Conservation (phyloP, 1,140 invertebrate genomes). For the Pectinophora gossypiella region DNA sequence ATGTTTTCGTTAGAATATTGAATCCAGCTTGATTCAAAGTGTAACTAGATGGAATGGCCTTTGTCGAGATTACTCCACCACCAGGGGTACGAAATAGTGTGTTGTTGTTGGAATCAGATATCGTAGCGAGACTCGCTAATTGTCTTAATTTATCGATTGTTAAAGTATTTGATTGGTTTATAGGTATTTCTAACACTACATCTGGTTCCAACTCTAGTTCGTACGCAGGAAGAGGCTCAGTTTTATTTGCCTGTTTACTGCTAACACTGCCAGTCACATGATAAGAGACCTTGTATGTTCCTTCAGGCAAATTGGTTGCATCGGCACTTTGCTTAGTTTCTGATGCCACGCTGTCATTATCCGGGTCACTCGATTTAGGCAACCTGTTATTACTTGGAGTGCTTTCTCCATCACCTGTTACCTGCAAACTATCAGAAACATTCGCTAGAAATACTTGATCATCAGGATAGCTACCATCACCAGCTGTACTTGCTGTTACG, state of each 20-base stretch:
- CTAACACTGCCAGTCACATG: constrained; percentile 68
- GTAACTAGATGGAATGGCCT: constrained; percentile 76
- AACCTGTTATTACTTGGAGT: constrained; percentile 43
- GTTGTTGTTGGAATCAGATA: constrained; percentile 66
- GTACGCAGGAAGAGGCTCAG: constrained; percentile 55
- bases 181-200: constrained; percentile 63
- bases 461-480: constrained; percentile 6
- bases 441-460: constrained; percentile 15
- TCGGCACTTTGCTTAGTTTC: constrained; percentile 22
- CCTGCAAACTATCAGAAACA: constrained; percentile 25
- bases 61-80: constrained; percentile 74
- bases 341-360: constrained; percentile 14
- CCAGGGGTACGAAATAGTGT: constrained; percentile 65
- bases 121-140: constrained; percentile 71
- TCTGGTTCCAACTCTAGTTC: constrained; percentile 62
- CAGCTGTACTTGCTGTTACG: constrained; percentile 17
- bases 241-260: constrained; percentile 67
- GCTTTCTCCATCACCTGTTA: constrained; percentile 15
- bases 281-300: constrained; percentile 64
- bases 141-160: constrained; percentile 71
- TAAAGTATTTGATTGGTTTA: constrained; percentile 55
- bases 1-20: constrained; percentile 80
- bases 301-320: constrained; percentile 44
- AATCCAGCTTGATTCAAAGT: constrained; percentile 80
- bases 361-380: constrained; percentile 52